Conservation (phyloP, 2,113 vertebrate species). For the Promerops cafer region DNA sequence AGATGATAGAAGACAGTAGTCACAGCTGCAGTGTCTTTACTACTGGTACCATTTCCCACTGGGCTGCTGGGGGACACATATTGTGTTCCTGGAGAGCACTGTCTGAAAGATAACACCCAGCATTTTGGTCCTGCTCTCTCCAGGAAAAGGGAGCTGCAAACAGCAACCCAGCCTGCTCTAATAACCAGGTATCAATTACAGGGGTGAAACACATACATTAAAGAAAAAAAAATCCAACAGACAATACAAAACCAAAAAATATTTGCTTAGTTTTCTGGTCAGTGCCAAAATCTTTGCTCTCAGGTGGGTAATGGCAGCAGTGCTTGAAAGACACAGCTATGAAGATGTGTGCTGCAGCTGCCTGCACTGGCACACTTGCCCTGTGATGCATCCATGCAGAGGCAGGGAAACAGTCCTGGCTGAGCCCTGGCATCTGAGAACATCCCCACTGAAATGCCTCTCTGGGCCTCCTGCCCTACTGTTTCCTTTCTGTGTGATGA, state of each 20-base stretch:
- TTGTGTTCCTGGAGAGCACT: slow-evolving; percentile 37
- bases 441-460: accelerated
- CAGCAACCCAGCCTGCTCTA: neutral
- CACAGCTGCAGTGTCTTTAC: slow-evolving; percentile 54
- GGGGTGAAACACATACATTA: neutral
- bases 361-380: neutral
- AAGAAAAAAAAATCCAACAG: neutral
- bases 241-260: neutral
- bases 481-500: neutral
- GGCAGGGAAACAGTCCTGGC: accelerated
- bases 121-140: neutral
- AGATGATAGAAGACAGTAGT: slow-evolving; percentile 59
- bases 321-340: neutral
- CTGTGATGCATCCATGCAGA: neutral
- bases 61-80: neutral
- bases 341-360: neutral
- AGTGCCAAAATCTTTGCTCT: neutral
- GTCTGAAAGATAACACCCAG: slow-evolving; percentile 16
- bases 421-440: neutral
- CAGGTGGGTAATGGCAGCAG: neutral
- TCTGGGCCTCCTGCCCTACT: neutral
- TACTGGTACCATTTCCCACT: neutral
- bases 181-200: neutral
- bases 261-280: neutral
- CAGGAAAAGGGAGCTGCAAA: neutral